A percentile compares a stretch with the other conserved stretches of the same genome.
phyloP scores from a whole-genome alignment of 2,113 vertebrate genomes.

The Gambusia affinis region DNA sequence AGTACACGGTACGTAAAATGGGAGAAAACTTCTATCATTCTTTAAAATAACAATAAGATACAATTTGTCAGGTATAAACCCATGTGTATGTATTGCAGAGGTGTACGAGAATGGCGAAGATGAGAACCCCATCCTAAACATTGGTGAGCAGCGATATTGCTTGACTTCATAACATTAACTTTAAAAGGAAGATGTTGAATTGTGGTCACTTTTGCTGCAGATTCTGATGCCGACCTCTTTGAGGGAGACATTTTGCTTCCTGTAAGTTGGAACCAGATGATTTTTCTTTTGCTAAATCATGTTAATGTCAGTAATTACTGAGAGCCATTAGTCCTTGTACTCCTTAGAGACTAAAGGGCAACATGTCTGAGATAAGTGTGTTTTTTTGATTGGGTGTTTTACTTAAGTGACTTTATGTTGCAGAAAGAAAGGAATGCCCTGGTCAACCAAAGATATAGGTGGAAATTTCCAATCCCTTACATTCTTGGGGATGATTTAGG shows the following conservation, averaged over 20 bases:
- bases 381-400: neutral
- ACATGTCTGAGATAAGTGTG: neutral
- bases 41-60: neutral
- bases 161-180: neutral
- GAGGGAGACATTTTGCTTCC: slow-evolving; percentile 88
- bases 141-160: slow-evolving; percentile 55
- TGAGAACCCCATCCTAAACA: slow-evolving; percentile 74
- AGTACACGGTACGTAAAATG: slow-evolving; percentile 62
- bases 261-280: slow-evolving; percentile 49
- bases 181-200: neutral
- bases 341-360: neutral
- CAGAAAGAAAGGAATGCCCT: slow-evolving; percentile 80
- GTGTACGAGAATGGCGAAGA: slow-evolving; percentile 69
- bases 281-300: neutral
- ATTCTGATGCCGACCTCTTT: slow-evolving; percentile 82
- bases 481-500: slow-evolving; percentile 89
- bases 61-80: neutral
- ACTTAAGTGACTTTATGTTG: slow-evolving; percentile 43
- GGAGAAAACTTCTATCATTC: neutral
- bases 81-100: slow-evolving; percentile 55
- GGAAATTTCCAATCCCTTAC: slow-evolving; percentile 90
- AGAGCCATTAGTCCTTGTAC: neutral
- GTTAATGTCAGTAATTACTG: neutral
- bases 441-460: slow-evolving; percentile 77
- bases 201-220: slow-evolving; percentile 57